Conservation (phyloP, 2,888 invertebrate species). For the Eupithecia pulchellata region DNA sequence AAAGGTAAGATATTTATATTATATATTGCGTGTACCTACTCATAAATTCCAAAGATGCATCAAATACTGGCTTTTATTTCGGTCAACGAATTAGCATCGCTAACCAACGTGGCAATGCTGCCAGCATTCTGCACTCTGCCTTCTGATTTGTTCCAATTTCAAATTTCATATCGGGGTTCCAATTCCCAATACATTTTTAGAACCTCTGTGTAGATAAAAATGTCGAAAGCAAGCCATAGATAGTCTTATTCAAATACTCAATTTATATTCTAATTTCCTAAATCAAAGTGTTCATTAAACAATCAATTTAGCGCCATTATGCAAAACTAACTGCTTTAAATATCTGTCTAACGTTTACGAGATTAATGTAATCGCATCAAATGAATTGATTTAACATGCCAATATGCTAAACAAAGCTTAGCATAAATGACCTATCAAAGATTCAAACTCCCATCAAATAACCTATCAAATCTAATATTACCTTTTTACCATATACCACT, state of each 20-base stretch:
- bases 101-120: too few relatives aligned
- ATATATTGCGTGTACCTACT: too few relatives aligned
- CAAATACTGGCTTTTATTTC: too few relatives aligned
- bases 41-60: too few relatives aligned
- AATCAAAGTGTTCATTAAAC: slow-evolving; percentile 4
- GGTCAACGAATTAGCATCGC: too few relatives aligned
- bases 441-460: slow-evolving; percentile 10
- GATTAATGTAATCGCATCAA: slow-evolving; percentile 45
- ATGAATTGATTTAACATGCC: slow-evolving; percentile 13
- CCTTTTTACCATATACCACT: not conserved
- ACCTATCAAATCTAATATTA: not conserved
- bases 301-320: slow-evolving; percentile 14
- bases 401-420: slow-evolving; percentile 36
- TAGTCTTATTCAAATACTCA: not conserved
- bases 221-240: not conserved
- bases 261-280: slow-evolving; percentile 9
- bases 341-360: slow-evolving; percentile 23
- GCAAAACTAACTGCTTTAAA: slow-evolving; percentile 12
- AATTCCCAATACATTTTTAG: not conserved
- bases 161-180: not conserved
- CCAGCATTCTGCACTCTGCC: too few relatives aligned
- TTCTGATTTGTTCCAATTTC: slow-evolving; percentile 5
- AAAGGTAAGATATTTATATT: too few relatives aligned
- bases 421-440: slow-evolving; percentile 14
- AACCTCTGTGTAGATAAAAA: not conserved